phyloP scores from a whole-genome alignment of 2,113 vertebrate genomes.

The Heterochromis multidens region DNA sequence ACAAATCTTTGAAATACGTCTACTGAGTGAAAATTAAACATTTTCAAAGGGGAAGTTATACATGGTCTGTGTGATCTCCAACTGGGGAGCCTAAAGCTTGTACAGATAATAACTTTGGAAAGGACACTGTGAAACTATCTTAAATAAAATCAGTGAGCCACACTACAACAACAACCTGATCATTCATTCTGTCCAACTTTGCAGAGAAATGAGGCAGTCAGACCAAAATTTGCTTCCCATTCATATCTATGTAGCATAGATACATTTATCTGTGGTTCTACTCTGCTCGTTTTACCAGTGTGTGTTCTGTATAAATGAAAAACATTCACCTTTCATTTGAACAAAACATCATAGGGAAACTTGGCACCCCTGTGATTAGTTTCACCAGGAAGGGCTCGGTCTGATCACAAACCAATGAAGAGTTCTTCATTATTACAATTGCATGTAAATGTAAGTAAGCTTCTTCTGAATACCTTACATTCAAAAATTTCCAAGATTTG shows the following conservation, averaged over 20 bases:
- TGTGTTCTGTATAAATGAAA: neutral
- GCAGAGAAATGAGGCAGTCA: neutral
- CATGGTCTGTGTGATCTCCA: neutral
- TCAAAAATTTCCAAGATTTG: neutral
- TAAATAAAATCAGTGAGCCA: neutral
- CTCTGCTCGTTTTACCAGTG: neutral
- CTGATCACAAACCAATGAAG: neutral
- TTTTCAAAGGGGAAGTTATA: neutral
- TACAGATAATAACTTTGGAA: neutral
- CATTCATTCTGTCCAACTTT: neutral
- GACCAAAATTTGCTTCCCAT: neutral
- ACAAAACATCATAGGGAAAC: no score
- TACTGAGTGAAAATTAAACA: conserved; percentile 8
- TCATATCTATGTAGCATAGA: neutral
- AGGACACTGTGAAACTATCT: neutral
- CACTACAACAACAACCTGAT: neutral
- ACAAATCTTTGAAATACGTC: conserved; percentile 1
- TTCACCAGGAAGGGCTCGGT: neutral
- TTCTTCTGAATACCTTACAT: neutral
- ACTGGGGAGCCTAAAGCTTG: neutral
- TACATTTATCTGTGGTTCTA: neutral
- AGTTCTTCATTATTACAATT: neutral
- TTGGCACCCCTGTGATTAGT: no score
- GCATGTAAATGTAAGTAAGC: no score
- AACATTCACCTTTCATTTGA: neutral